Evolutionary conservation across 2,113 vertebrate species (phyloP), one percentile per base, ranked within the genome.

Genomic region (Stictonetta naevosa): DNA sequence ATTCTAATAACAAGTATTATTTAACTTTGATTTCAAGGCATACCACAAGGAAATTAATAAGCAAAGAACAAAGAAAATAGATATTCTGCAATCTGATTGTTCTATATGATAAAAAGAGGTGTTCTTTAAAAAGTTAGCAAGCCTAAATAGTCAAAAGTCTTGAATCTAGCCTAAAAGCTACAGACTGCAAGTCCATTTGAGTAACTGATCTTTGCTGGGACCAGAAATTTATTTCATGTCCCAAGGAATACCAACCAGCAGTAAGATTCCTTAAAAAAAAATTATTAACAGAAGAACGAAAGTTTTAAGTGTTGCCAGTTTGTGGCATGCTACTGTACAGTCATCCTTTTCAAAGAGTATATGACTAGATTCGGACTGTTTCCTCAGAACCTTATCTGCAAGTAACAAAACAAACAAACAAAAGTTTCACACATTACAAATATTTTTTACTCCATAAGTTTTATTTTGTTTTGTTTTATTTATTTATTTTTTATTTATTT

Each of bases 41-140:
- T 91, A 46, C 33, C 63, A 83, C 82, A 90, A 90, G 66, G 63
- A 23, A 83, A 48, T 53, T 91, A 68, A 46, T 31, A 63, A 76
- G 33, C 4, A n/a, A 5, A 5, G 29, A 63, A 66, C 9, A 80
- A 92, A 82, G 26, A 50, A 83, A 75, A 82, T 48, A 75, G 67
- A 53, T 79, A 69, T 66, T 86, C 15, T 76, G 23, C 63, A 6
- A 68, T 36, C 34, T 60, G 18, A 13, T 77, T 90, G 34, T 48
- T 93, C 20, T 58, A 8, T 23, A 21, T 59, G 40, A 62, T 56
- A 58, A 73, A 75, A 95, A 73, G 34, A 66, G 8, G 0, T 83
- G 28, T 46, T 58, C 34, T 68, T 62, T 76, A 86, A 83, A 76
- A 50, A 44, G 11, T 88, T 90, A 64, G 19, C 18, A 80, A 52